Base-by-base conservation (phyloP, 2,888 invertebrate species). In the Drosophila quinaria region DNA sequence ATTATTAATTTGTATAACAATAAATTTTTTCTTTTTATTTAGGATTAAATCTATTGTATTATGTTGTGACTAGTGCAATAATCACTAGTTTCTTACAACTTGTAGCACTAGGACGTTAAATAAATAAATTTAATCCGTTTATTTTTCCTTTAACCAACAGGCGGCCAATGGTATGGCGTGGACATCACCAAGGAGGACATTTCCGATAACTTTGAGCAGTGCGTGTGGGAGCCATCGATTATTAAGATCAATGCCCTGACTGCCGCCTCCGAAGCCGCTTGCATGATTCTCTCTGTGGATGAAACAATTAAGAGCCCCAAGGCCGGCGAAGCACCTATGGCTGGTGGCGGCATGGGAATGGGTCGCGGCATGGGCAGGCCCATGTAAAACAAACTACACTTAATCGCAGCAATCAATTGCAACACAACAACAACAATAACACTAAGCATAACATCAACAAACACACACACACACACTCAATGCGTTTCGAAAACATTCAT, bases 171-270 rank as follows among this genome's bases (percentile, higher is more conserved):
- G 98, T 98, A 94, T 93, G 99, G 99, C 37, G 97, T 99, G 41
- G 98, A 99, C 92, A 97, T 99, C 49, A 96, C 95, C 90, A 96
- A 96, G 89, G 99, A 99, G 92, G 97, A 98, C 90, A 97, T 99
- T 76, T 95, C 96, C 0, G 98, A 99, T 91, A 99, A 99, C 93
- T 97, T 96, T 93, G 95, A 94, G 52, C 95, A 95, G 4, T 99
- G 98, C 93, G 98, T 99, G 61, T 99, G 99, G 99, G 99, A 99
- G 93, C 99, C 99, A 0, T 96, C 98, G 8, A 94, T 99, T 42
- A 97, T 99, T 58, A 99, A 99, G 94, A 96, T 97, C 76, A 99
- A 99, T 93, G 99, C 99, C 0, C 94, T 99, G 78, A 97, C 97
- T 0, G 99, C 99, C 13, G 99, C 99, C 0, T 95, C 97, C 70